Evolutionary conservation across 23 tunicate species (phyloP).

Genomic region (Trididemnum nubilum): DNA sequence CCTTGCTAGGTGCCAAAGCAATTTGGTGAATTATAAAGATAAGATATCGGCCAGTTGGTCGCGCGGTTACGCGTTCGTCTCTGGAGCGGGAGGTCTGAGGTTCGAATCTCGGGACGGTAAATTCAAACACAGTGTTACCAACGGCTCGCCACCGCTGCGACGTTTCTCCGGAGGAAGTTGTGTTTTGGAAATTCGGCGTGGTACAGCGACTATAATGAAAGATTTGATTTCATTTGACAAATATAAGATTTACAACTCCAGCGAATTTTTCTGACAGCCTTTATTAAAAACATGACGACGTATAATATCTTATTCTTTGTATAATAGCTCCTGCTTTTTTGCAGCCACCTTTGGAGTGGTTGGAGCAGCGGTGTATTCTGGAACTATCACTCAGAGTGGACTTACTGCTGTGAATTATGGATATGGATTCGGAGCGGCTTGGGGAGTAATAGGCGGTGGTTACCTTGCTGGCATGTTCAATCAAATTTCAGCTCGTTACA

Average conservation of each 20-base stretch:
- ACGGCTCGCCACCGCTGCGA: conserved; percentile 2
- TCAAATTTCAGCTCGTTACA: background rate
- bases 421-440: background rate
- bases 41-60: too few relatives aligned
- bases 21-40: too few relatives aligned
- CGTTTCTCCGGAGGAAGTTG: background rate
- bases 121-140: background rate
- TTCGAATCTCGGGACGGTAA: background rate
- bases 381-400: background rate
- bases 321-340: too few relatives aligned
- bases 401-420: background rate
- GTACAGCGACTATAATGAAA: background rate
- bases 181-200: background rate
- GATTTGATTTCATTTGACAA: too few relatives aligned
- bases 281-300: too few relatives aligned
- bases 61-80: too few relatives aligned
- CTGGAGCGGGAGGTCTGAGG: background rate
- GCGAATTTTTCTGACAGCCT: too few relatives aligned
- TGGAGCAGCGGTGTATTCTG: conserved; percentile 5
- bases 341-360: background rate
- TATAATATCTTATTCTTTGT: too few relatives aligned
- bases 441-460: background rate
- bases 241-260: too few relatives aligned
- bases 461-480: background rate
- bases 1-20: too few relatives aligned